A percentile compares a stretch with the other conserved stretches of the same genome.
These are phyloP conservation scores for Euspilapteryx auroguttella DNA, from an alignment of 2,888 invertebrate genomes.

Conservation along the genomic window DNA sequence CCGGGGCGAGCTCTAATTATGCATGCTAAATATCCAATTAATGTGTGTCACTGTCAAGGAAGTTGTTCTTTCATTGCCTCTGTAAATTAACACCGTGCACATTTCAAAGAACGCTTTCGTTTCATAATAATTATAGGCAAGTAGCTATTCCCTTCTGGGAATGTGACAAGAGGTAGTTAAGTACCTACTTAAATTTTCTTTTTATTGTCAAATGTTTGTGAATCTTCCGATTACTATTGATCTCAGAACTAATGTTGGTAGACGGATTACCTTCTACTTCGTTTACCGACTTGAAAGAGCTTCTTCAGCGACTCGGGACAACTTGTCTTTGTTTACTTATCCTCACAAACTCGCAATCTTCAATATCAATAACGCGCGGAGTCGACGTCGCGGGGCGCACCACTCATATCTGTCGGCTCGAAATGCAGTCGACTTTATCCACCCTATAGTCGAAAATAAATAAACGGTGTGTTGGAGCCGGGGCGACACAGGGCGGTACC, in stretches of 20 bases:
- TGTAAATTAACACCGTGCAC: neutral
- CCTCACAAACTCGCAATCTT: conserved; percentile 1
- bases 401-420: conserved; percentile 3
- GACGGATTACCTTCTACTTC: no score
- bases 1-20: conserved; percentile 1
- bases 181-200: no score
- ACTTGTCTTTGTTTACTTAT: conserved; percentile 1
- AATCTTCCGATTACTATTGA: no score
- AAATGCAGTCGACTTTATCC: conserved; percentile 12
- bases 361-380: conserved; percentile 2
- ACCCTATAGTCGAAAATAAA: conserved; percentile 43
- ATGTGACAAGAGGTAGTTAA: no score
- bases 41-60: conserved; percentile 12
- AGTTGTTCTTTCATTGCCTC: conserved; percentile 4
- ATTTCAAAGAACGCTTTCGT: conserved; percentile 2
- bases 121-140: no score
- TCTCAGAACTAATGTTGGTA: no score
- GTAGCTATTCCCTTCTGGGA: no score
- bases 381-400: conserved; percentile 1
- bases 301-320: no score
- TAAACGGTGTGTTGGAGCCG: conserved; percentile 24
- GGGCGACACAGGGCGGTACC: conserved; percentile 24
- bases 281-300: no score
- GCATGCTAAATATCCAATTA: conserved; percentile 6
- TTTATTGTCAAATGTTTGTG: no score